A percentile compares a stretch with the other conserved stretches of the same genome.
These are phyloP conservation scores for Drosophila macrothrix DNA, from an alignment of 2,888 invertebrate genomes.

Conservation along the genomic window DNA sequence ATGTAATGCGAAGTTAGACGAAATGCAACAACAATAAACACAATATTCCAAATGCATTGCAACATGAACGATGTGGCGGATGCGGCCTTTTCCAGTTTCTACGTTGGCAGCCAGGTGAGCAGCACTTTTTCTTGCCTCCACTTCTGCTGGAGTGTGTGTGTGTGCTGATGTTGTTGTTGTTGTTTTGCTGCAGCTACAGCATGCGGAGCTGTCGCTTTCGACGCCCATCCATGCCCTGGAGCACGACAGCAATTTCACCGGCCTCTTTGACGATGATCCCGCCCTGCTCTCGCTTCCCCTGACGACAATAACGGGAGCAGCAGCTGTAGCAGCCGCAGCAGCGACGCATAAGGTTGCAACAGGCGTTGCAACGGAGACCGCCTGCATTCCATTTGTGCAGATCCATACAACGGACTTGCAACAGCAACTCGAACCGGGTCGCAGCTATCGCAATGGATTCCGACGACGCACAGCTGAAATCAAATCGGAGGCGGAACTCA, in stretches of 20 bases:
- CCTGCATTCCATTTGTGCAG: slow-evolving; percentile 82
- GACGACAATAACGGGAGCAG: slow-evolving; percentile 16
- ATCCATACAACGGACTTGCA: slow-evolving; percentile 83
- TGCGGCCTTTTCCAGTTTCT: slow-evolving; percentile 74
- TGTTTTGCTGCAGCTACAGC: slow-evolving; percentile 45
- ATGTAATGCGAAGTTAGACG: slow-evolving; percentile 61
- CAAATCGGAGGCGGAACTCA: slow-evolving; percentile 84
- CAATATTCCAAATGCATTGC: slow-evolving; percentile 35
- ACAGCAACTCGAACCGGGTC: slow-evolving; percentile 71
- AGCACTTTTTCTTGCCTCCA: slow-evolving; percentile 4
- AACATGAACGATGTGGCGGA: slow-evolving; percentile 82
- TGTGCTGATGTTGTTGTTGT: slow-evolving; percentile 40
- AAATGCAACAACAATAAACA: slow-evolving; percentile 55
- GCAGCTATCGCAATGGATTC: slow-evolving; percentile 81
- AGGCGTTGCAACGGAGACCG: slow-evolving; percentile 7
- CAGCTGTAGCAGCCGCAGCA: slow-evolving; percentile 4
- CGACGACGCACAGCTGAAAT: slow-evolving; percentile 79
- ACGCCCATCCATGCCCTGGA: slow-evolving; percentile 71
- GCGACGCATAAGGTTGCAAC: slow-evolving; percentile 24
- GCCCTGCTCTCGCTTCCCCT: slow-evolving; percentile 35
- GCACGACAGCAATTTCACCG: slow-evolving; percentile 57
- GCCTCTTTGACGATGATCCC: slow-evolving; percentile 69
- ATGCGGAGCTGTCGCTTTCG: slow-evolving; percentile 62
- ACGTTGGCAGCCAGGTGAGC: slow-evolving; percentile 76
- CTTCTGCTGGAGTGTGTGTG: slow-evolving; percentile 4